Evolutionary conservation across 2,113 vertebrate species (phyloP).

Genomic region (Ptilonorhynchus violaceus): DNA sequence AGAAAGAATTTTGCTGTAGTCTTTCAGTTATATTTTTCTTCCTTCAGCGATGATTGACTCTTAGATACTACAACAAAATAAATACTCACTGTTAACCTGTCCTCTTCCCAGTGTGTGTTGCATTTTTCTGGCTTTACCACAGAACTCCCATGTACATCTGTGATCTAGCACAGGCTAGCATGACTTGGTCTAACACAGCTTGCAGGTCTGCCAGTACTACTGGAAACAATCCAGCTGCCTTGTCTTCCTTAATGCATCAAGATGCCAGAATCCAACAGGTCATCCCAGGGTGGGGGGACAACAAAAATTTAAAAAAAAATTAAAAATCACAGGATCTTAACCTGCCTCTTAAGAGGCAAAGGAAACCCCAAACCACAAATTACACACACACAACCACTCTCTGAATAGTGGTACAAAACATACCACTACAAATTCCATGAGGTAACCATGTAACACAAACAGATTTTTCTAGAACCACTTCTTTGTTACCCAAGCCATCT

Average conservation of each 20-base stretch:
- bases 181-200: neutral
- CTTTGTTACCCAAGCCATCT: neutral
- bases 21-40: neutral
- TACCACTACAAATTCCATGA: neutral
- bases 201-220: neutral
- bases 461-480: neutral
- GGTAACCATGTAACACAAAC: neutral
- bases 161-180: neutral
- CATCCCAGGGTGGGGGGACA: neutral
- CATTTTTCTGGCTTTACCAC: neutral
- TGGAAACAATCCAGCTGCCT: neutral
- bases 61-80: neutral
- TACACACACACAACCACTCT: neutral
- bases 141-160: neutral
- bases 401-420: neutral
- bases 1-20: neutral
- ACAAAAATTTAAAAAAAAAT: neutral
- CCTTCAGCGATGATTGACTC: neutral
- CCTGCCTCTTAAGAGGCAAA: neutral
- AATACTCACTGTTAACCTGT: neutral
- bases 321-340: neutral
- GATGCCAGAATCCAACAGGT: neutral
- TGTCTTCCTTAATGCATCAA: neutral
- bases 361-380: neutral
- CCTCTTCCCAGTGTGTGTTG: neutral